phyloP scores from a whole-genome alignment of 2,888 invertebrate genomes.

The Xestobium rufovillosum region DNA sequence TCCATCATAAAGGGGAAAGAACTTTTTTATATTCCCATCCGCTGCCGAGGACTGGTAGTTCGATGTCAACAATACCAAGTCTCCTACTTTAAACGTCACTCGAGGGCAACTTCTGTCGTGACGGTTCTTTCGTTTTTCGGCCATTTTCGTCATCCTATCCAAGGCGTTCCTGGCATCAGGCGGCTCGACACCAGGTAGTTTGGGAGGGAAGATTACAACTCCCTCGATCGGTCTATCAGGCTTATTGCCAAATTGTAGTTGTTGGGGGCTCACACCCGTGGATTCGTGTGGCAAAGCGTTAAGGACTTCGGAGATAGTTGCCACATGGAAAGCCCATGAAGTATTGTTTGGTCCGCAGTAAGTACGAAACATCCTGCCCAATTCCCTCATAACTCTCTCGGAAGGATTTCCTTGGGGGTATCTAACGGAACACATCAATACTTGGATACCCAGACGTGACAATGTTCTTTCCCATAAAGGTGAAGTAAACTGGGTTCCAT shows the following conservation, averaged over 20 bases:
- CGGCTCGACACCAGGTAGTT: background rate
- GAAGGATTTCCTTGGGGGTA: slow-evolving; percentile 23
- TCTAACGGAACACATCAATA: slow-evolving; percentile 10
- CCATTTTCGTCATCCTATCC: background rate
- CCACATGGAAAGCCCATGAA: slow-evolving; percentile 9
- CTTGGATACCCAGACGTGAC: slow-evolving; percentile 4
- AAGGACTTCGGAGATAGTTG: background rate
- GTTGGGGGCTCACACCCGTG: background rate
- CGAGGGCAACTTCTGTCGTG: too few species aligned
- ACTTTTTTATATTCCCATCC: too few species aligned
- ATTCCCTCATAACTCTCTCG: slow-evolving; percentile 23
- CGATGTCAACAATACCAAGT: background rate
- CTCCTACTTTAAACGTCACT: background rate
- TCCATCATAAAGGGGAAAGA: background rate
- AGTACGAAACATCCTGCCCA: slow-evolving; percentile 13
- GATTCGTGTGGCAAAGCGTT: background rate
- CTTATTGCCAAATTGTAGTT: background rate
- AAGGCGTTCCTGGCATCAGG: background rate
- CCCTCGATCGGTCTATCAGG: background rate
- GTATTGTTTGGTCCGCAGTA: slow-evolving; percentile 16
- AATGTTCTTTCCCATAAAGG: slow-evolving; percentile 12
- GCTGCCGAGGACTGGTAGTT: background rate
- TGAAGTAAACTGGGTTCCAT: slow-evolving; percentile 23
- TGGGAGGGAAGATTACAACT: background rate
- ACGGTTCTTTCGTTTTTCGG: background rate